Conservation (phyloP, 2,113 vertebrate genomes). For the Rhineura floridana region DNA sequence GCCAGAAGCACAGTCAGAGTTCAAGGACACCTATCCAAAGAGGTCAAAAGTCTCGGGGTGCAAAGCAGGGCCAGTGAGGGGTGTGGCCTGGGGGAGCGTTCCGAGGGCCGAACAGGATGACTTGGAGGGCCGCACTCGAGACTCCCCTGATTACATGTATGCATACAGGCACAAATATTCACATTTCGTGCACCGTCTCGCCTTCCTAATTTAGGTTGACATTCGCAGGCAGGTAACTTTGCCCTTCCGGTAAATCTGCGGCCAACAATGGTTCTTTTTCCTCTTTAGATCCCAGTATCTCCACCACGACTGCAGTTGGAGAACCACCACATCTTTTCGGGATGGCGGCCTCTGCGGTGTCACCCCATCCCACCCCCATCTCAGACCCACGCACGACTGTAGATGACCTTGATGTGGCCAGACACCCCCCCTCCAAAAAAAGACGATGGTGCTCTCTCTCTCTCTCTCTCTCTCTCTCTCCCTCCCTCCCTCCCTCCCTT, state of each 20-base stretch:
- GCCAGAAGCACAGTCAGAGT: too few relatives aligned
- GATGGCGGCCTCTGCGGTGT: not conserved
- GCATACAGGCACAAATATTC: not conserved
- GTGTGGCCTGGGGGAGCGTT: too few relatives aligned
- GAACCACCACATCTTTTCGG: too few relatives aligned
- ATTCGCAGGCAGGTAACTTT: too few relatives aligned
- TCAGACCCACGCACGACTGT: not conserved
- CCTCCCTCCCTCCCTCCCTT: too few relatives aligned
- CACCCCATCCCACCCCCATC: not conserved
- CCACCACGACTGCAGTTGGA: not conserved
- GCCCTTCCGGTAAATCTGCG: not conserved
- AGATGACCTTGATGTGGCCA: not conserved
- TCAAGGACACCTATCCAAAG: too few relatives aligned
- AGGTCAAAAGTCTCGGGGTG: too few relatives aligned
- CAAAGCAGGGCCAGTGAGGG: too few relatives aligned
- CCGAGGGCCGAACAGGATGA: too few relatives aligned
- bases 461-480: not conserved
- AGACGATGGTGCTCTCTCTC: too few relatives aligned
- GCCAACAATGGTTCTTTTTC: not conserved
- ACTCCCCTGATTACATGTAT: not conserved
- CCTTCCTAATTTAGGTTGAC: not conserved
- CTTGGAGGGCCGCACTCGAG: not conserved
- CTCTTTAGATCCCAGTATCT: not conserved
- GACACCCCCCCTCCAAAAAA: not conserved
- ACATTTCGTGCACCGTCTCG: too few relatives aligned